Evolutionary conservation across 2,797 vertebrate species (phyloP), one percentile per base, ranked within the genome.

Genomic region (Tympanoctomys barrerae): DNA sequence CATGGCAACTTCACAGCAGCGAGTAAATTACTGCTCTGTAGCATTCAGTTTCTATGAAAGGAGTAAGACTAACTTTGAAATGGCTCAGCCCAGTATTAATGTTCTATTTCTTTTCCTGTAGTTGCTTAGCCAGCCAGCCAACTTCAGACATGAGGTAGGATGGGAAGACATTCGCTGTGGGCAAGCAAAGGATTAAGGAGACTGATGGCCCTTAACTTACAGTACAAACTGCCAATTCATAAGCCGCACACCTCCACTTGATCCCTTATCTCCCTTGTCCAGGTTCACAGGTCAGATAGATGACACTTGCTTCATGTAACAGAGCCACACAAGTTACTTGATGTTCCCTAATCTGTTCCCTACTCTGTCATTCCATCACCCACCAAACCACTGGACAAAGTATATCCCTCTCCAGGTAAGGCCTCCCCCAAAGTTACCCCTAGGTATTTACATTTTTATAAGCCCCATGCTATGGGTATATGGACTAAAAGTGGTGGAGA

Each of bases 31-130:
- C 10, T 57, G 89, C 33, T 86, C 14, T 13, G 39, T 33, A 19
- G 39, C 12, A 66, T 61, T 92, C 78, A 92, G 52, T 71, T 89
- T 95, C 87, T 92, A 86, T 68, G 49, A 68, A 64, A 78, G 61
- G 5, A 59, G 7, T 54, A 0, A 42, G 31, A 10, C 28, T 87
- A 16, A 78, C 85, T 73, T 66, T 82, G 18, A 81, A 82, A 31
- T 84, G 71, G 10, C 28, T 62, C 36, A n/a, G 19, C 70, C 57
- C 95, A 75, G 85, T 85, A 31, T 13, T 31, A 82, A 62, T 1
- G 16, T 87, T 89, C 39, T 78, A 2, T 70, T 86, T 70, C n/a
- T 71, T 77, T 10, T 94, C 54, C 59, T 21, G 24, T 28, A 62
- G 93, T 88, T 71, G 59, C 77, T 91, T 68, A 79, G n/a, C 57